Percentiles rank a stretch among this genome's conserved stretches.
These are phyloP conservation scores for Argya squamiceps DNA, from an alignment of 2,797 vertebrate genomes.

Conservation along the genomic window DNA sequence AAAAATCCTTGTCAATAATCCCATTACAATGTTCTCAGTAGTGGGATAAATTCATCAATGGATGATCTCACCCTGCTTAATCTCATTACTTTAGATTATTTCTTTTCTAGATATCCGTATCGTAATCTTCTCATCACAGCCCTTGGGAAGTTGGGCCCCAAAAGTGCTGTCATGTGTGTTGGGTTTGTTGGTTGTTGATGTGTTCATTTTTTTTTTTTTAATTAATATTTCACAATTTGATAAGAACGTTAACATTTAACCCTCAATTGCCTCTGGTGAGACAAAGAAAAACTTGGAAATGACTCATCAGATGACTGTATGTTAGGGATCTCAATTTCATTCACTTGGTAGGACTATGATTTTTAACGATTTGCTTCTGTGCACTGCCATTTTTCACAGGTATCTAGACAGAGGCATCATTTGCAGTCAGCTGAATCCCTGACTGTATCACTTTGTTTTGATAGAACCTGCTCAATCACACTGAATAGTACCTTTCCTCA, in stretches of 20 bases:
- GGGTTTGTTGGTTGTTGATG: background rate
- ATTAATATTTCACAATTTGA: background rate
- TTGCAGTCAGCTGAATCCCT: background rate
- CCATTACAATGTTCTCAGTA: slow-evolving; percentile 15
- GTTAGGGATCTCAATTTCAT: background rate
- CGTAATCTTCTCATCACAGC: background rate
- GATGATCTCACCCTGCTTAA: slow-evolving; percentile 18
- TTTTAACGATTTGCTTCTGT: background rate
- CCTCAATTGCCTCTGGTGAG: background rate
- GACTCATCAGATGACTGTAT: background rate
- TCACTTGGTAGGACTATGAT: background rate
- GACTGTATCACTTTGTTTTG: background rate
- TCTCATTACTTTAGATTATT: slow-evolving; percentile 22
- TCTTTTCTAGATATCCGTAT: background rate
- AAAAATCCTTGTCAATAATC: slow-evolving; percentile 28
- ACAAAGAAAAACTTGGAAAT: background rate
- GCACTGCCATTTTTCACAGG: background rate
- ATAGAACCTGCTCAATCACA: background rate
- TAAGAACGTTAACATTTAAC: background rate
- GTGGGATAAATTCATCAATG: background rate
- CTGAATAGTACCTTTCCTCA: background rate
- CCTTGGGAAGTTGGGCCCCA: background rate
- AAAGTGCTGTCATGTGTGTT: background rate
- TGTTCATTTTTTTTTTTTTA: background rate
- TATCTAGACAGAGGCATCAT: background rate